These are phyloP conservation scores for Bruchidius siliquastri DNA, from an alignment of 2,888 invertebrate species.

Conservation along the genomic window DNA sequence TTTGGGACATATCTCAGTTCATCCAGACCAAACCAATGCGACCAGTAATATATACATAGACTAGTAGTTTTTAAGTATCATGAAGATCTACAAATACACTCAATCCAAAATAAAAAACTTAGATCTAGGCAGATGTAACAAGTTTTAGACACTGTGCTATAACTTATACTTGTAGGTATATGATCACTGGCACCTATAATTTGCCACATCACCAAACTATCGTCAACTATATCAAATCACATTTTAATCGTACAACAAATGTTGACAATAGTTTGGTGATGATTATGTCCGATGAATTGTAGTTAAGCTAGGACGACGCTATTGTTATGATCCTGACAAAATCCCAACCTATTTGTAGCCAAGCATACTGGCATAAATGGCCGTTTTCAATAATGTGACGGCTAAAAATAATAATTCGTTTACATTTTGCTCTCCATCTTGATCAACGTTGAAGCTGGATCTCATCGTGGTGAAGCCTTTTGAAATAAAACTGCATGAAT, in stretches of 20 bases:
- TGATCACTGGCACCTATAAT: slow-evolving; percentile 17
- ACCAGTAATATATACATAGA: slow-evolving; percentile 29
- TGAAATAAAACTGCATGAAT: too few species aligned
- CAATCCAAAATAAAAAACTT: slow-evolving; percentile 35
- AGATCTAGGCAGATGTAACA: slow-evolving; percentile 33
- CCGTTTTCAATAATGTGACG: too few species aligned
- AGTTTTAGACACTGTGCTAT: slow-evolving; percentile 34
- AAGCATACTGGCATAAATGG: too few species aligned
- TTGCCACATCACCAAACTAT: background rate
- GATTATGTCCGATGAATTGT: background rate
- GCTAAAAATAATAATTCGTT: too few species aligned
- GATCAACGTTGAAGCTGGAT: too few species aligned
- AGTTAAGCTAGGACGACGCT: background rate
- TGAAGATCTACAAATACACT: slow-evolving; percentile 34
- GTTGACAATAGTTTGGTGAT: background rate
- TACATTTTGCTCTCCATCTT: too few species aligned
- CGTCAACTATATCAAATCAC: background rate
- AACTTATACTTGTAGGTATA: slow-evolving; percentile 18
- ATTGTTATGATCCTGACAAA: background rate
- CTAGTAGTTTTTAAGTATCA: slow-evolving; percentile 31
- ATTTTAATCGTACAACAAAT: background rate
- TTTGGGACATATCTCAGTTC: background rate
- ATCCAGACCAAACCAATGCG: slow-evolving; percentile 13
- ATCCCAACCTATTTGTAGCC: too few species aligned
- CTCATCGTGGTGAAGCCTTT: too few species aligned